These are phyloP conservation scores for Scolopax rusticola DNA, from an alignment of 2,797 vertebrate species.

Conservation along the genomic window DNA sequence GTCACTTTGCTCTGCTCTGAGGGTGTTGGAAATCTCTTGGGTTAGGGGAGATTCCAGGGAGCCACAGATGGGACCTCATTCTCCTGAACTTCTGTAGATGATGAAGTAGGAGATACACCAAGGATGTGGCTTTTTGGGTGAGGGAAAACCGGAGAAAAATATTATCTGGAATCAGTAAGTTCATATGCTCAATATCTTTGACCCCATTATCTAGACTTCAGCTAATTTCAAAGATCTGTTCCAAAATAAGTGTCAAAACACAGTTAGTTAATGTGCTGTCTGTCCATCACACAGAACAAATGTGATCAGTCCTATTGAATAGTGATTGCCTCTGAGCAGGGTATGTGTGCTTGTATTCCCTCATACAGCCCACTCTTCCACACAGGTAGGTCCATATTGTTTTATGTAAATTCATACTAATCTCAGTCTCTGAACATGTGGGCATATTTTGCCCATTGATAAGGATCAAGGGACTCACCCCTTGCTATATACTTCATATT, in stretches of 20 bases:
- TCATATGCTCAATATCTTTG: not conserved
- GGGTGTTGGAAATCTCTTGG: not conserved
- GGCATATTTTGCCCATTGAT: constrained; percentile 3
- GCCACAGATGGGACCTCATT: not conserved
- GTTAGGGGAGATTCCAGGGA: not conserved
- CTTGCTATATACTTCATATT: constrained; percentile 39
- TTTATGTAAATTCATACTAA: constrained; percentile 46
- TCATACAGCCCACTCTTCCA: not conserved
- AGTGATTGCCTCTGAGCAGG: not conserved
- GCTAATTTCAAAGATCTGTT: not conserved
- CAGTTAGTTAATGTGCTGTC: not conserved
- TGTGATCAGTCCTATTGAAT: not conserved
- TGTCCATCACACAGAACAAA: not conserved
- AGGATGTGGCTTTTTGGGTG: not conserved
- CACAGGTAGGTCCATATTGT: not conserved
- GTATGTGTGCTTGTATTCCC: not conserved
- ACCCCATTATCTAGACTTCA: not conserved
- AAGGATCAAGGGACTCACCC: constrained; percentile 3
- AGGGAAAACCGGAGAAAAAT: not conserved
- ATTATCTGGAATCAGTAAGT: not conserved
- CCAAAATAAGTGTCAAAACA: not conserved
- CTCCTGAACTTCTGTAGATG: not conserved
- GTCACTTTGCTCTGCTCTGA: not conserved
- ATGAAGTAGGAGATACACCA: not conserved
- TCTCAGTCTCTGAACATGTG: not conserved